A percentile compares a stretch with the other conserved stretches of the same genome.
These are phyloP conservation scores for Erpetoichthys calabaricus DNA, from an alignment of 2,797 vertebrate genomes.

Conservation along the genomic window DNA sequence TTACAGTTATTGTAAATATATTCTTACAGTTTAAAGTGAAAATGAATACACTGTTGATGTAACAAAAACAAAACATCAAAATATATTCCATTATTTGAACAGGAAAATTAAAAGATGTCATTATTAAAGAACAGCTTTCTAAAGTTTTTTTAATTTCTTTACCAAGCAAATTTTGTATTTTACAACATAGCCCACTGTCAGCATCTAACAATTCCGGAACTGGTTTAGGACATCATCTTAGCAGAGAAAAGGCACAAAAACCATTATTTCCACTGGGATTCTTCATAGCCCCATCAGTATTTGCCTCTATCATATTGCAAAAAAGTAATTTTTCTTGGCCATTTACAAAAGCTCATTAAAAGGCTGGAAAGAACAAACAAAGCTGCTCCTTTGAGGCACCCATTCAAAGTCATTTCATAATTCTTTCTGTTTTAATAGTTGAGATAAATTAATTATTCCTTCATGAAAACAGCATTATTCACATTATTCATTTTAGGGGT, in stretches of 20 bases:
- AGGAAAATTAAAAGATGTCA: no score
- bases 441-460: constrained; percentile 99
- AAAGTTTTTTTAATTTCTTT: no score
- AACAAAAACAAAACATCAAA: no score
- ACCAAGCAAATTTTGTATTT: no score
- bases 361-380: constrained; percentile 89
- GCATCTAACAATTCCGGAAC: constrained; percentile 33
- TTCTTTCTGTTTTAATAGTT: constrained; percentile 94
- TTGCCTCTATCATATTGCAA: constrained; percentile 78
- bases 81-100: no score
- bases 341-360: constrained; percentile 98
- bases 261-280: constrained; percentile 7
- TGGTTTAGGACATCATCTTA: constrained; percentile 29
- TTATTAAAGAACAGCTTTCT: no score
- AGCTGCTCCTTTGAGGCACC: constrained; percentile 84
- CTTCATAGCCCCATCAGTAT: constrained; percentile 51
- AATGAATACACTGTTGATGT: no score
- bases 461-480: constrained; percentile 85
- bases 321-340: constrained; percentile 87
- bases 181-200: no score
- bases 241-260: constrained; percentile 21
- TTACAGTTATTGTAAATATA: no score
- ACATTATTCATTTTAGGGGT: constrained; percentile 67
- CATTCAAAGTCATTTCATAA: constrained; percentile 89
- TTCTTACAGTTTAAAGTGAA: no score